Base-by-base conservation (phyloP, 2,113 vertebrate species). In the Scolopax mira region DNA sequence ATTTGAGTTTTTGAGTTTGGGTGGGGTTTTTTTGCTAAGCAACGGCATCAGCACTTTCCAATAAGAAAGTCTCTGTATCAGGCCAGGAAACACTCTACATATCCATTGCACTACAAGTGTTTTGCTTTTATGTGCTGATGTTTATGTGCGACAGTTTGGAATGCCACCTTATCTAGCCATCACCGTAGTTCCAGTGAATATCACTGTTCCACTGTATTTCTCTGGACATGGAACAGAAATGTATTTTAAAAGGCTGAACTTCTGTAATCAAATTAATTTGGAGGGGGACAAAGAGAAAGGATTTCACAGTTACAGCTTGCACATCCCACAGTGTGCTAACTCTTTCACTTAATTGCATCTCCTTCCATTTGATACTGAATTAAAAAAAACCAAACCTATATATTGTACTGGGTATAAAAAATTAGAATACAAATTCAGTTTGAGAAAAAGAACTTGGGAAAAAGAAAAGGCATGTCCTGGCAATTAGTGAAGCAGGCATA, bases 391-490 rank as follows among this genome's bases (percentile, higher is more conserved):
- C n/a, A n/a, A n/a, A n/a, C 48, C 48, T 11, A 39, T 13, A 74
- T 52, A 46, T 51, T 85, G 71, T 75, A 60, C 35, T 61, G 48
- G 24, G 62, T 72, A 28, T 9, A 87, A 52, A 75, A 90, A 86
- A 89, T 52, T 10, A 89, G 71, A 95, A 60, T 33, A 60, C 21
- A 44, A 74, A 90, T 67, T 80, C 60, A 79, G 51, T 61, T 41
- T 75, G 65, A 79, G 84, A 79, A 94, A 71, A 90, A 37, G 18
- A 74, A 90, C 85, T 41, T 58, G 58, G 18, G 31, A 64, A 80
- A 80, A 94, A 85, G 74, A 93, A 91, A 92, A 92, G 61, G 73
- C 92, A 91, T 30, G 66, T 72, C 79, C 88, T 65, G 67, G 78
- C 71, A 95, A 95, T 91, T 83, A 96, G 60, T 22, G 79, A 77